Conservation (phyloP, 2,888 invertebrate species). For the Acanthoscelides obtectus region DNA sequence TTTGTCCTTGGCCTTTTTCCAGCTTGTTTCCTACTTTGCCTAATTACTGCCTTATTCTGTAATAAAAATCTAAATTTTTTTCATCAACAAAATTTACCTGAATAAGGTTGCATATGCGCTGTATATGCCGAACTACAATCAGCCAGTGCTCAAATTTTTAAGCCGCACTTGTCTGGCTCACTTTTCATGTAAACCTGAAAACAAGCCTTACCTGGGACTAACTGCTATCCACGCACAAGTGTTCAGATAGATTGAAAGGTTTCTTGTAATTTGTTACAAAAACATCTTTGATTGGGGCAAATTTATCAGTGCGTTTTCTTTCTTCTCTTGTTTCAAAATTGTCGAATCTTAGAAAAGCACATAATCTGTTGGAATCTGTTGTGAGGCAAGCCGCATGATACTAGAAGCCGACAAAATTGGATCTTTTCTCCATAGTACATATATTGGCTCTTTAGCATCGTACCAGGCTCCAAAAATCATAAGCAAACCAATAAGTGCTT, state of each 20-base stretch:
- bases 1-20: too few relatives aligned
- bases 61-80: slow-evolving; percentile 7
- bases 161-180: slow-evolving; percentile 15
- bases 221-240: slow-evolving; percentile 18
- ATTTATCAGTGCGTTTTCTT: too few relatives aligned
- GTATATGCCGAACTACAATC: slow-evolving; percentile 10
- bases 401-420: slow-evolving; percentile 15
- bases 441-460: slow-evolving; percentile 8
- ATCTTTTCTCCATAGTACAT: slow-evolving; percentile 15
- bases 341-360: too few relatives aligned
- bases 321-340: too few relatives aligned
- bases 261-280: slow-evolving; percentile 11
- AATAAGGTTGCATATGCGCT: slow-evolving; percentile 12
- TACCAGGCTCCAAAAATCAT: slow-evolving; percentile 17
- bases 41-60: slow-evolving; percentile 7
- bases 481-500: slow-evolving; percentile 16
- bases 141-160: slow-evolving; percentile 16
- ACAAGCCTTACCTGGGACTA: slow-evolving; percentile 13
- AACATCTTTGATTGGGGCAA: slow-evolving; percentile 6
- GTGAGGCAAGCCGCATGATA: slow-evolving; percentile 15
- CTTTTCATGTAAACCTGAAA: slow-evolving; percentile 18
- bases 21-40: slow-evolving; percentile 5
- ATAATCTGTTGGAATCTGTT: too few relatives aligned
- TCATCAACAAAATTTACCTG: slow-evolving; percentile 4
- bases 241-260: slow-evolving; percentile 12